Evolutionary conservation across 1,140 invertebrate species (phyloP).

Genomic region (Leptinotarsa defecta): DNA sequence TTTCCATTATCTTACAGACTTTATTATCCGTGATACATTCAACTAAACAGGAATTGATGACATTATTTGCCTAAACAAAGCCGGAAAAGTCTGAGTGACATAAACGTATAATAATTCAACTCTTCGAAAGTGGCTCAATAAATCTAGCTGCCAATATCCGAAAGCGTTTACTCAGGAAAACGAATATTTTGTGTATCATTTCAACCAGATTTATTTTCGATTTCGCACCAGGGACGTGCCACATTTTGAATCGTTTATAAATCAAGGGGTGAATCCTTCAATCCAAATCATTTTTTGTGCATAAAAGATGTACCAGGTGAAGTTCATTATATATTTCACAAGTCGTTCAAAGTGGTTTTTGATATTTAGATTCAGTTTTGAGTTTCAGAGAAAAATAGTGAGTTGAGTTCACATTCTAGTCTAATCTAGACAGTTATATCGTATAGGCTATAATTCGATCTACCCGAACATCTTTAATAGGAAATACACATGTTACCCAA

Average conservation of each 20-base stretch:
- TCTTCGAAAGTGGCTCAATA: slow-evolving; percentile 3
- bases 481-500: no score
- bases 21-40: background rate
- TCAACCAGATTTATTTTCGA: background rate
- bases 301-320: no score
- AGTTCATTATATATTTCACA: no score
- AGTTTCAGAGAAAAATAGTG: no score
- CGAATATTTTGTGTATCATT: slow-evolving; percentile 3
- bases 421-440: no score
- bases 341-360: no score
- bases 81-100: background rate
- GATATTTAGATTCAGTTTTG: no score
- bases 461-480: no score
- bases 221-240: background rate
- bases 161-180: background rate
- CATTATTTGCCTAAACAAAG: background rate
- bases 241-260: background rate
- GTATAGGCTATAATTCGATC: no score
- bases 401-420: no score
- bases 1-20: background rate
- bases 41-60: background rate
- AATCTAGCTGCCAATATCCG: background rate
- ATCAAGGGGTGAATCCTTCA: no score
- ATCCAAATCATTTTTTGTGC: no score
- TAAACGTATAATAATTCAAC: background rate